Evolutionary conservation across 37 sponge, comb jelly and placozoan species (phyloP).

Genomic region (Hexactinellida sp.): DNA sequence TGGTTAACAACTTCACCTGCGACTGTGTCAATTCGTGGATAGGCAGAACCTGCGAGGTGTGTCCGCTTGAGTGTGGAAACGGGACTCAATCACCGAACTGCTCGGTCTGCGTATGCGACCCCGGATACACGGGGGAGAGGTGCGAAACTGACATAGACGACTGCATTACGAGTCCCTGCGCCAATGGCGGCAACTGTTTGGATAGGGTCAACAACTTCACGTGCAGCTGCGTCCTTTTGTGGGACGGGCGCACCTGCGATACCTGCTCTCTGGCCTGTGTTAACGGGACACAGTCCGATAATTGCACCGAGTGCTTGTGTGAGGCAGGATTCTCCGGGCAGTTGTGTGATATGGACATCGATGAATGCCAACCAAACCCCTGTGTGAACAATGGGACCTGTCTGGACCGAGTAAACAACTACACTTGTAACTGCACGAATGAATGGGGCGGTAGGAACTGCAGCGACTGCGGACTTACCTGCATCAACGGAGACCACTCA

Average conservation of each 20-base stretch:
- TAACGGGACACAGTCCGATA: conserved; percentile 6
- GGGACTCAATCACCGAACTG: neutral
- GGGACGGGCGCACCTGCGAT: neutral
- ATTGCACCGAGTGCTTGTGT: neutral
- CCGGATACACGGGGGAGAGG: conserved; percentile 19
- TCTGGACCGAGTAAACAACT: conserved; percentile 23
- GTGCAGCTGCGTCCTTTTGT: conserved; percentile 19
- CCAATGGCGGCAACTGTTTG: conserved; percentile 21
- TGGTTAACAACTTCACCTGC: conserved; percentile 11
- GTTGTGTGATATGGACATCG: conserved; percentile 6
- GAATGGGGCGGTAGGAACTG: conserved; percentile 16
- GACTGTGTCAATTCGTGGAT: conserved; percentile 15
- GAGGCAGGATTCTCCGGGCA: neutral
- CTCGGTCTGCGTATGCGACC: neutral
- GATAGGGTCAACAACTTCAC: conserved; percentile 21
- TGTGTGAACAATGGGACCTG: conserved; percentile 37
- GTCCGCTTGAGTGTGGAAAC: neutral
- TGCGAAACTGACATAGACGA: conserved; percentile 26
- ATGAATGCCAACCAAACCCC: conserved; percentile 8
- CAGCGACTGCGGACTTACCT: neutral
- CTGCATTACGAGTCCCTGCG: conserved; percentile 18
- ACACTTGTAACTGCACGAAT: conserved; percentile 31
- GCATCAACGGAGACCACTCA: neutral
- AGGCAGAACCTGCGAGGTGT: neutral
- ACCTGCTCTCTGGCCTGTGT: neutral